Base-by-base conservation (phyloP, 30 jellyfish, hydroid and myxozoan species). In the Hydra vulgaris region DNA sequence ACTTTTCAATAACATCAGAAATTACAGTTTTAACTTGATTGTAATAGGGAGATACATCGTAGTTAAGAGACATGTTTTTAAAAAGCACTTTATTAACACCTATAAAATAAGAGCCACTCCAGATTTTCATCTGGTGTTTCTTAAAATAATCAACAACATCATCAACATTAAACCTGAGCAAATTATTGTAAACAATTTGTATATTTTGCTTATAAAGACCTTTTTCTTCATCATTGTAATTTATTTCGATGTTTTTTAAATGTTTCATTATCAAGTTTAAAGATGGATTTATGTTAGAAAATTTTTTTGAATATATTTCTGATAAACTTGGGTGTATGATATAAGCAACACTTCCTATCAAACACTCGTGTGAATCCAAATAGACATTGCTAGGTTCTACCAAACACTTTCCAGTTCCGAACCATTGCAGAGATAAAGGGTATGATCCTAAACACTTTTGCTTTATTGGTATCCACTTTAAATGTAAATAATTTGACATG, bases 21-120 rank as follows among this genome's bases (percentile, higher is more conserved):
- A 54, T 17, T 5, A 23, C 83, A 0, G 21, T 0, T 20, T 66
- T 26, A 15, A 75, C 23, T 15, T 75, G 24, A 40, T 27, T 23
- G 54, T 20, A 78, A 25, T 78, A 78, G 3, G 85, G 85, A 17
- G 53, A 16, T 25, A 78, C 85, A n/a, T 40, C 55, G 54, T 52
- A n/a, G 7, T 40, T 20, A 53, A 61, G 8, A n/a, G 75, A 16
- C 75, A 68, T 15, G 23, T 78, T 25, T 1, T 3, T 26, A 53
- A 20, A 25, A 15, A 78, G 25, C 12, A 78, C 68, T 25, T 61
- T 61, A 18, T 0, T 0, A 24, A 22, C 15, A 7, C 54, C 77
- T 0, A 78, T 15, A 78, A 78, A 78, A 18, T 4, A 23, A 17
- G 27, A 52, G 54, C 74, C 85, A 8, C 54, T 80, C 85, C 85